Base-by-base conservation (phyloP, 2,888 invertebrate species). In the Drosophila putrida region DNA sequence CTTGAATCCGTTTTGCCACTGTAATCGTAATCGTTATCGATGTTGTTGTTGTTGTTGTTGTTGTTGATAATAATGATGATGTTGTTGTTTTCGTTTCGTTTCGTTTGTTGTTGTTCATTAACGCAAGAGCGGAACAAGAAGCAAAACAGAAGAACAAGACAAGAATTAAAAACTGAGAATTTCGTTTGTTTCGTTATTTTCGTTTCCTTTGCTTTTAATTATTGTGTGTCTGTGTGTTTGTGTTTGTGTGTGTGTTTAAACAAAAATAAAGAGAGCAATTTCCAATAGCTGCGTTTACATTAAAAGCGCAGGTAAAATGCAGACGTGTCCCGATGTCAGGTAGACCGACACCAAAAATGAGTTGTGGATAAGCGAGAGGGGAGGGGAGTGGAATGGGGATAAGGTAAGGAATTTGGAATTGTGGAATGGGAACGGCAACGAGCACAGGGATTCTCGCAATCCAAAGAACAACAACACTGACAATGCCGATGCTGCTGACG, bases 321-420 rank as follows among this genome's bases (percentile, higher is more conserved):
- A 78, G 78, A 78, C 75, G 78, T 78, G 78, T 75, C 72, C 65
- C 31, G 49, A 65, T 50, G 74, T 62, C 80, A 82, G 83, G 80
- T 81, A 82, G 58, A 47, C 59, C 50, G 44, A 44, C 13, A 44
- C 41, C 13, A 44, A 55, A 58, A 51, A 51, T 49, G 50, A 13
- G 41, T 60, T 43, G 20, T 27, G 38, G 15, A 54, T 10, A 53
- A 41, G 31, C 58, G 33, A 20, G 20, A 20, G n/a, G 35, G 49
- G 20, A 20, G n/a, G 35, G 49, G 54, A 60, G 67, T 71, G 71
- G 20, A 20, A 20, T 20, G 20, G 2, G 20, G 2, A 2, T 20
- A 20, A 2, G 43, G 39, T 50, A 67, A 60, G 59, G 58, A 58
- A 51, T 67, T 54, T 46, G 44, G 57, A 59, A 67, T 10, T 51